Evolutionary conservation across 1,140 invertebrate species (phyloP).

Genomic region (Lanistes nyassanus): DNA sequence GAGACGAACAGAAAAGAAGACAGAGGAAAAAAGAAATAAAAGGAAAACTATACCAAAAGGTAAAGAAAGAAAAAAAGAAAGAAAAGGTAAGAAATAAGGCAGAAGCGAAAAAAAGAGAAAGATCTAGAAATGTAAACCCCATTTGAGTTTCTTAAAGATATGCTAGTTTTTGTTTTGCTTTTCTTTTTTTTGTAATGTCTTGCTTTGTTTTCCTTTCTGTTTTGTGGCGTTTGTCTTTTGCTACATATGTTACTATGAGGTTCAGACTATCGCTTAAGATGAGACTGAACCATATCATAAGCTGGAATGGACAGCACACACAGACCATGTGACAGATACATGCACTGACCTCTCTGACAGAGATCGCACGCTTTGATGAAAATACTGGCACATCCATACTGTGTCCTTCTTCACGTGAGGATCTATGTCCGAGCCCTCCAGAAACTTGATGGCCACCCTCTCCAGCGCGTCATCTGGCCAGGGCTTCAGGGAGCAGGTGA

Average conservation of each 20-base stretch:
- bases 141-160: too few relatives aligned
- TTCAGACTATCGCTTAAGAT: too few relatives aligned
- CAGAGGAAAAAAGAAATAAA: background rate
- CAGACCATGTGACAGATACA: too few relatives aligned
- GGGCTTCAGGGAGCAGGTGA: conserved; percentile 63
- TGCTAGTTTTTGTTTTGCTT: too few relatives aligned
- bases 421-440: conserved; percentile 61
- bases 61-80: background rate
- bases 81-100: background rate
- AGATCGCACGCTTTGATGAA: conserved; percentile 60
- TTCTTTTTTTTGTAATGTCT: too few relatives aligned
- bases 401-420: conserved; percentile 60
- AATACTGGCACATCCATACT: conserved; percentile 62
- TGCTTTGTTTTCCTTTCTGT: too few relatives aligned
- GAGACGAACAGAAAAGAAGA: background rate
- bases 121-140: too few relatives aligned
- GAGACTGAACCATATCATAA: background rate
- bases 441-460: conserved; percentile 63
- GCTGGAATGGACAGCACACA: too few relatives aligned
- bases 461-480: conserved; percentile 67
- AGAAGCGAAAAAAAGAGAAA: background rate
- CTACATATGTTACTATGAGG: too few relatives aligned
- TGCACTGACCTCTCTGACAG: conserved; percentile 74
- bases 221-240: too few relatives aligned
- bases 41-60: background rate